These are phyloP conservation scores for Panulirus ornatus DNA, from an alignment of 1,140 invertebrate species.

Conservation along the genomic window DNA sequence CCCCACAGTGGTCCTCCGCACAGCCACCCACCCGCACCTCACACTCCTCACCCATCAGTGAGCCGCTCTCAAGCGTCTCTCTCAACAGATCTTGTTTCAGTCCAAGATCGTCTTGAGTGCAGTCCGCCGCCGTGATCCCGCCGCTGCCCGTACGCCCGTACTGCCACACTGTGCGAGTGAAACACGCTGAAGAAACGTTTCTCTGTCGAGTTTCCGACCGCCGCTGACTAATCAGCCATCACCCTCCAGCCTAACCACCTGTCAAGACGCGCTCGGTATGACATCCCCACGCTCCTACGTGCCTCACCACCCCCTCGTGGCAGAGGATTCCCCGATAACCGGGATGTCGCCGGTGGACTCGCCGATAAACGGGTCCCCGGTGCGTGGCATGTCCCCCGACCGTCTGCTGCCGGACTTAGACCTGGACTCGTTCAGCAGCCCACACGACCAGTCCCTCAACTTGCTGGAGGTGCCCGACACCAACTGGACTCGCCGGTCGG, in stretches of 20 bases:
- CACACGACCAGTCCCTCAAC: conserved; percentile 67
- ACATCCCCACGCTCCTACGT: conserved; percentile 56
- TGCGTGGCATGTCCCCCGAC: conserved; percentile 62
- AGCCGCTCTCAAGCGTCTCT: background rate
- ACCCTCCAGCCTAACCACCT: background rate
- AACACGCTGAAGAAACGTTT: background rate
- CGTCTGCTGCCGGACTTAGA: conserved; percentile 54
- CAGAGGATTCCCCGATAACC: conserved; percentile 55
- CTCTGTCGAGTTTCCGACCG: background rate
- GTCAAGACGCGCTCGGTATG: conserved; percentile 8
- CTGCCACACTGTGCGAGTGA: background rate
- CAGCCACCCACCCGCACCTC: conserved; percentile 25
- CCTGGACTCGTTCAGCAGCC: conserved; percentile 50
- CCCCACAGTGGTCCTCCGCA: conserved; percentile 31
- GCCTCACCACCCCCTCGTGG: conserved; percentile 67
- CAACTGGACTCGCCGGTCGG: conserved; percentile 62
- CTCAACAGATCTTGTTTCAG: background rate
- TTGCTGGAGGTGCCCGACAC: conserved; percentile 71
- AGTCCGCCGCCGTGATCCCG: background rate
- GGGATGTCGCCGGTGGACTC: conserved; percentile 24
- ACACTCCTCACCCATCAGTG: background rate
- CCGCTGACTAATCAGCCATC: background rate
- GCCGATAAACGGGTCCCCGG: conserved; percentile 39
- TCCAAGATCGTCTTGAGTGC: background rate
- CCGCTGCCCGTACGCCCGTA: background rate